A percentile compares a stretch with the other conserved stretches of the same genome.
These are phyloP conservation scores for Regulus satrapa DNA, from an alignment of 2,113 vertebrate species.

Conservation along the genomic window DNA sequence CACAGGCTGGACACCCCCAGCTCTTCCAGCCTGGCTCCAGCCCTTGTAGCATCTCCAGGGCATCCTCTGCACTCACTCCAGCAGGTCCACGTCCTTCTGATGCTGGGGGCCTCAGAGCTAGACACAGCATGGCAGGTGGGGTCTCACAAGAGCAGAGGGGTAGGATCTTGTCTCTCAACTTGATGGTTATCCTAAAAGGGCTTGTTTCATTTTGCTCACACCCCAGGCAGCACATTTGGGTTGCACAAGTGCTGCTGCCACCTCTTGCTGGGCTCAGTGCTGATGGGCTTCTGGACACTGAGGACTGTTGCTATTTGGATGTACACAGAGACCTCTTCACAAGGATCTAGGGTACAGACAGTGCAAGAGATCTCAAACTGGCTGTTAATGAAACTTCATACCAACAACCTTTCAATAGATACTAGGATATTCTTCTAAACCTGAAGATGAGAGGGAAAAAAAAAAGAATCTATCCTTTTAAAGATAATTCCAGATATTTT, in stretches of 20 bases:
- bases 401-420: not conserved
- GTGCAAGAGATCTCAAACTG: not conserved
- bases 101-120: not conserved
- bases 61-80: not conserved
- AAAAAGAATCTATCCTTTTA: not conserved
- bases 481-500: not conserved
- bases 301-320: not conserved
- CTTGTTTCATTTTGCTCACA: not conserved
- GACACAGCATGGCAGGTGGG: not conserved
- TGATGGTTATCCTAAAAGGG: not conserved
- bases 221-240: accelerated
- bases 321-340: not conserved
- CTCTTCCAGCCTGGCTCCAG: not conserved
- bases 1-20: not conserved
- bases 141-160: not conserved
- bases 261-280: not conserved
- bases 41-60: not conserved
- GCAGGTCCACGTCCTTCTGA: not conserved
- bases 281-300: not conserved
- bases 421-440: not conserved
- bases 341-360: not conserved
- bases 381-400: not conserved
- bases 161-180: not conserved
- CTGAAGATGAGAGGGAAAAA: not conserved
- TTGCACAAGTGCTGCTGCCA: not conserved